These are phyloP conservation scores for Neodiprion lecontei DNA, from an alignment of 1,140 invertebrate species.

Conservation along the genomic window DNA sequence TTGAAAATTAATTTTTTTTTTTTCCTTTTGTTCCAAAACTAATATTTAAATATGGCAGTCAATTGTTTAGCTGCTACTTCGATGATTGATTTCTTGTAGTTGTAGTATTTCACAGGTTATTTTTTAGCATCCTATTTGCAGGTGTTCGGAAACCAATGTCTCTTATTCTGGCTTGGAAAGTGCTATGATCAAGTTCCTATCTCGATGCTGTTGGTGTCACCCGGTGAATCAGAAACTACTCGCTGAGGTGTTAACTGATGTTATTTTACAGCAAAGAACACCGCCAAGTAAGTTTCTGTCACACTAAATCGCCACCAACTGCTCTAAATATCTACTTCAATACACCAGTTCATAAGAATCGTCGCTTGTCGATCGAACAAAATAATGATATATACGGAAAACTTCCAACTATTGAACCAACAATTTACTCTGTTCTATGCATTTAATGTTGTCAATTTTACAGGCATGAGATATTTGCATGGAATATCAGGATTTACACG, in stretches of 20 bases:
- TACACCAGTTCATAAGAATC: too few relatives aligned
- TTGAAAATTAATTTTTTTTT: background rate
- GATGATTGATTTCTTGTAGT: conserved; percentile 16
- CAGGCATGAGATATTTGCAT: conserved; percentile 62
- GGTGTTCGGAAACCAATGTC: conserved; percentile 52
- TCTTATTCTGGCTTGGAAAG: conserved; percentile 74
- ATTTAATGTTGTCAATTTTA: background rate
- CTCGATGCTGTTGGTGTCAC: conserved; percentile 84
- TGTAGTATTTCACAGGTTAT: background rate
- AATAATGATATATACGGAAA: background rate
- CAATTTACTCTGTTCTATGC: background rate
- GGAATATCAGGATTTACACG: conserved; percentile 87
- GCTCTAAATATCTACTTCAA: conserved; percentile 21
- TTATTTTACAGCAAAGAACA: conserved; percentile 72
- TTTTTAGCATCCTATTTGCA: conserved; percentile 31
- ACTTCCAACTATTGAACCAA: background rate
- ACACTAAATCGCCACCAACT: conserved; percentile 37
- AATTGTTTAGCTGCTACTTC: background rate
- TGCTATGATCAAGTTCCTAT: conserved; percentile 77
- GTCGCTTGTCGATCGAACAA: background rate
- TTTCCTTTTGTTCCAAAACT: too few relatives aligned
- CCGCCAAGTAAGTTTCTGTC: conserved; percentile 62
- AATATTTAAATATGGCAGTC: too few relatives aligned
- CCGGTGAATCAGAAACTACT: conserved; percentile 83
- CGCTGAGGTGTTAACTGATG: conserved; percentile 78